Evolutionary conservation across 2,888 invertebrate species (phyloP).

Genomic region (Drosophila hamatofila): DNA sequence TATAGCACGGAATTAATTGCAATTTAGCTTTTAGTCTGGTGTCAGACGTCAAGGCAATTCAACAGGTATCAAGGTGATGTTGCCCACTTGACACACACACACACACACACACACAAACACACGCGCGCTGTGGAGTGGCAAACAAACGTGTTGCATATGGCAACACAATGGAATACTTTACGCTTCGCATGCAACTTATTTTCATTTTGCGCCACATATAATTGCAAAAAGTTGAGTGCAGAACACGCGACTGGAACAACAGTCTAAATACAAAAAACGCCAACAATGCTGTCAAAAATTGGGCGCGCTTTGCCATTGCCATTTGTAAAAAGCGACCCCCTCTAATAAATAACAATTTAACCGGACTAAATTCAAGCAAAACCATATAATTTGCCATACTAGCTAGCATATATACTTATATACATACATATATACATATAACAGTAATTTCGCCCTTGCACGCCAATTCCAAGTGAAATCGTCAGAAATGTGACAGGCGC

Average conservation of each 20-base stretch:
- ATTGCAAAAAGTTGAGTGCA: constrained; percentile 55
- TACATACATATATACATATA: neutral
- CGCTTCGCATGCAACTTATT: constrained; percentile 56
- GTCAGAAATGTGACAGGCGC: constrained; percentile 32
- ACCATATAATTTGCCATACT: constrained; percentile 55
- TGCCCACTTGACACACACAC: constrained; percentile 51
- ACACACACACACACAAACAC: neutral
- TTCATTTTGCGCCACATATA: constrained; percentile 60
- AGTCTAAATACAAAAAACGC: constrained; percentile 16
- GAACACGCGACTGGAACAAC: constrained; percentile 53
- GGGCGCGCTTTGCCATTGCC: constrained; percentile 44
- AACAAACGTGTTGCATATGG: constrained; percentile 70
- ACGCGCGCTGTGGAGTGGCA: constrained; percentile 32
- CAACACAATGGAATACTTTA: constrained; percentile 23
- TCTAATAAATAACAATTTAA: constrained; percentile 68
- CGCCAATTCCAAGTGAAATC: constrained; percentile 32
- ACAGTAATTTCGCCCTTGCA: constrained; percentile 46
- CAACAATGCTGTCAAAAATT: constrained; percentile 62
- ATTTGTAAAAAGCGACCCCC: constrained; percentile 25
- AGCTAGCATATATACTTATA: neutral
- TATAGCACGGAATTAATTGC: constrained; percentile 65
- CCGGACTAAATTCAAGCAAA: constrained; percentile 62
- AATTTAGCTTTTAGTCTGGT: constrained; percentile 38
- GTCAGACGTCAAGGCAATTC: constrained; percentile 50
- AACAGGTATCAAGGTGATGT: constrained; percentile 73